Conservation (phyloP, 35 echinoderm and acorn worm genomes). For the Holothuria glaberrima region DNA sequence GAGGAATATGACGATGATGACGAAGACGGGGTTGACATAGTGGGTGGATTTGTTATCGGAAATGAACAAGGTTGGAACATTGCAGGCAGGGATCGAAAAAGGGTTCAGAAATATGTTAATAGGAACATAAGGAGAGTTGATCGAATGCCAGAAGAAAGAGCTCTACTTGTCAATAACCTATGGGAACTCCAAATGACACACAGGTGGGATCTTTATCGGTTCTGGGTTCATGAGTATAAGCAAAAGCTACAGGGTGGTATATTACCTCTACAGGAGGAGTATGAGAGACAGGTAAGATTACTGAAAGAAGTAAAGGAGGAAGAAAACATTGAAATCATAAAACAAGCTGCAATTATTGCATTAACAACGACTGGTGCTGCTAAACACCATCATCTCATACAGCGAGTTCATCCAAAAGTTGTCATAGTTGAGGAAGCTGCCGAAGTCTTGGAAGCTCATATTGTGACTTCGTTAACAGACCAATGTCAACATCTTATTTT, state of each 20-base stretch:
- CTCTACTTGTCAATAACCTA: slow-evolving; percentile 1
- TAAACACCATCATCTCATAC: slow-evolving; percentile 68
- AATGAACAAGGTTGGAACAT: slow-evolving; percentile 2
- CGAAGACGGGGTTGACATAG: slow-evolving; percentile 10
- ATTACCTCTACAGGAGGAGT: slow-evolving; percentile 26
- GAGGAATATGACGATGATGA: slow-evolving; percentile 1
- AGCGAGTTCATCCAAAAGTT: slow-evolving; percentile 75
- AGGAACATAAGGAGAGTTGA: neutral
- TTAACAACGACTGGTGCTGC: slow-evolving; percentile 87
- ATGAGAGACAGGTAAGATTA: slow-evolving; percentile 38
- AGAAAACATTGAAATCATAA: slow-evolving; percentile 58
- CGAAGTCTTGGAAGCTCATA: slow-evolving; percentile 93
- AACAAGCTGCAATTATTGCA: slow-evolving; percentile 67
- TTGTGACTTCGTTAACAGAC: slow-evolving; percentile 79
- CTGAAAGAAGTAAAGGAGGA: slow-evolving; percentile 44
- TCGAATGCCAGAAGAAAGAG: slow-evolving; percentile 62
- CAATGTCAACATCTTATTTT: slow-evolving; percentile 89
- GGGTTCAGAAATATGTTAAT: neutral
- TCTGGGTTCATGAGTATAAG: slow-evolving; percentile 49
- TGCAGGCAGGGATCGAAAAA: neutral
- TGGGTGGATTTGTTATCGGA: no score
- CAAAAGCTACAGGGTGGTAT: neutral
- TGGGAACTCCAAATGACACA: slow-evolving; percentile 63
- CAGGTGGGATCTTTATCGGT: slow-evolving; percentile 78
- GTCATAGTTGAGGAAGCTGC: slow-evolving; percentile 95